Evolutionary conservation across 2,888 invertebrate species (phyloP).

Genomic region (Morpho helenor): DNA sequence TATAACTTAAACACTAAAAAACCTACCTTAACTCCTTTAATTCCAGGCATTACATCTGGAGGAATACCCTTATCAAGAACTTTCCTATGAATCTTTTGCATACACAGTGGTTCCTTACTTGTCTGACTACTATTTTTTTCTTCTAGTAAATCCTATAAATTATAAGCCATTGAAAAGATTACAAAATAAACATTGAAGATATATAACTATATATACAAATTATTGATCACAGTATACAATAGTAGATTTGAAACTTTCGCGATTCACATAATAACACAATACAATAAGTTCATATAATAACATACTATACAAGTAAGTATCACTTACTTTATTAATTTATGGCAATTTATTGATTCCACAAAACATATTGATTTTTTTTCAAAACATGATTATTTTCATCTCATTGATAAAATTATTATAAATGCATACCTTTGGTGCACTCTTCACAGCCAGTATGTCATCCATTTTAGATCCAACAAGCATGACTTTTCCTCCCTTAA

Average conservation of each 20-base stretch:
- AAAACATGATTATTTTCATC: too few species aligned
- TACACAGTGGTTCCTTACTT: slow-evolving; percentile 85
- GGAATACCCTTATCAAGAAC: slow-evolving; percentile 94
- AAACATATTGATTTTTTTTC: slow-evolving; percentile 5
- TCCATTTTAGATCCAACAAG: slow-evolving; percentile 93
- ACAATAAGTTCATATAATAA: too few species aligned
- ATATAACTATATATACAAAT: too few species aligned
- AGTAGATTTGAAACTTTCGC: too few species aligned
- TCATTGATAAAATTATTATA: too few species aligned
- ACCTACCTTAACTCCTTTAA: slow-evolving; percentile 86
- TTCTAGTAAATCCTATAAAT: slow-evolving; percentile 76
- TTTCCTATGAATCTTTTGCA: slow-evolving; percentile 90
- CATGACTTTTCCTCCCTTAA: slow-evolving; percentile 92
- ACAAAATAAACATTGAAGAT: too few species aligned
- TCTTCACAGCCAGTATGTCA: slow-evolving; percentile 90
- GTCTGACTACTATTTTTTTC: slow-evolving; percentile 79
- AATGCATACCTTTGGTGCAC: slow-evolving; percentile 81
- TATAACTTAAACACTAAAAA: too few species aligned
- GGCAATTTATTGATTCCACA: too few species aligned
- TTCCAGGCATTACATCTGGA: slow-evolving; percentile 92
- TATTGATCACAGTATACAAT: too few species aligned
- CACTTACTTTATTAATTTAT: too few species aligned
- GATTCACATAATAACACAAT: too few species aligned
- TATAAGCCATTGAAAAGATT: background rate
- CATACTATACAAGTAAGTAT: too few species aligned